Conservation (phyloP, 2,797 vertebrate genomes). For the Lemur catta region DNA sequence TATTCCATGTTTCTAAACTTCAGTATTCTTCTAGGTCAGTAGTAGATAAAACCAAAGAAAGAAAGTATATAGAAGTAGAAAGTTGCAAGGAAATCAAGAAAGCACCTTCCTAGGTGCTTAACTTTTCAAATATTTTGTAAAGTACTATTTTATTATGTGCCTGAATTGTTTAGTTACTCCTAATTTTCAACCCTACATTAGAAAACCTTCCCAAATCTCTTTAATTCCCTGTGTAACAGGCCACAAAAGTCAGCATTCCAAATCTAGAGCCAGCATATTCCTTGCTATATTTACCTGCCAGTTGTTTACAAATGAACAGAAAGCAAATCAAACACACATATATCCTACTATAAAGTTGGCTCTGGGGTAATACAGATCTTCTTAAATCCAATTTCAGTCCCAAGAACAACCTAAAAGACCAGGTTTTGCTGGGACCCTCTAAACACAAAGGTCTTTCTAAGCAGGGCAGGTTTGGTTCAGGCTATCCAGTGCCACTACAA, state of each 20-base stretch:
- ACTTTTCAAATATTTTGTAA: conserved; percentile 36
- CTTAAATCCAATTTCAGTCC: background rate
- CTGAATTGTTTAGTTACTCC: background rate
- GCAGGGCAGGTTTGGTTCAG: background rate
- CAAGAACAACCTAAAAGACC: background rate
- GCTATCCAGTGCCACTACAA: background rate
- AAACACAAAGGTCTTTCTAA: conserved; percentile 5
- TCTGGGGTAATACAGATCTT: background rate
- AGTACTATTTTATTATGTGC: background rate
- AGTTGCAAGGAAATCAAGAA: background rate
- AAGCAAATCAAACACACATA: conserved; percentile 2
- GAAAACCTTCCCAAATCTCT: background rate
- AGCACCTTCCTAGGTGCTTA: background rate
- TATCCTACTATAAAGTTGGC: background rate
- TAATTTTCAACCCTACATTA: background rate
- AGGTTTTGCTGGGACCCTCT: background rate
- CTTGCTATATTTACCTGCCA: background rate
- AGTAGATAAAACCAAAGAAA: background rate
- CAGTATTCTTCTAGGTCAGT: background rate
- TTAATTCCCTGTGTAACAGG: background rate
- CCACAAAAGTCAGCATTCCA: background rate
- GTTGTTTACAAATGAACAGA: background rate
- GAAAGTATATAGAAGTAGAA: background rate
- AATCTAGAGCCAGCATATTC: background rate
- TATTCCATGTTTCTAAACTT: background rate